Evolutionary conservation across 2,888 invertebrate species (phyloP).

Genomic region (Sialis lutaria): DNA sequence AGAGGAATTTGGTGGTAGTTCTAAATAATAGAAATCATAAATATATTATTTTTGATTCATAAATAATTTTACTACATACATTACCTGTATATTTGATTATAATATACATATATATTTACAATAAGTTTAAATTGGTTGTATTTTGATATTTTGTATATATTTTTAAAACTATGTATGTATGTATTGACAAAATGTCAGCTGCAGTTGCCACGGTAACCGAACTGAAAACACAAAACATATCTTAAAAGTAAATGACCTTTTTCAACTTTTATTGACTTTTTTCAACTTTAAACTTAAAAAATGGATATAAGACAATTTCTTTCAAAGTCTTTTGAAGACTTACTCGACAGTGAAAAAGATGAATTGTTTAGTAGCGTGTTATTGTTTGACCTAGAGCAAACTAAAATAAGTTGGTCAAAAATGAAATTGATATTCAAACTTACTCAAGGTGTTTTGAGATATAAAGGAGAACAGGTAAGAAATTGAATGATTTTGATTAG

Average conservation of each 20-base stretch:
- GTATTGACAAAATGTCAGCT: no score
- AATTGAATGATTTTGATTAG: not conserved
- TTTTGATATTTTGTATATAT: no score
- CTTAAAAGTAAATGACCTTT: no score
- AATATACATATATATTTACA: not conserved
- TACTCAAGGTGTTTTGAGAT: conserved; percentile 48
- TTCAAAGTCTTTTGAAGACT: conserved; percentile 18
- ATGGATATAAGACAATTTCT: no score
- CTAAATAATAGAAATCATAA: not conserved
- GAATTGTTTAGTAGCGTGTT: conserved; percentile 40
- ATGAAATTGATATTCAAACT: conserved; percentile 37
- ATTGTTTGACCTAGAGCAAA: conserved; percentile 41
- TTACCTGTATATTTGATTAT: conserved; percentile 4
- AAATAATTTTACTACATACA: not conserved
- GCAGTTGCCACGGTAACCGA: no score
- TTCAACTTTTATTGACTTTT: no score
- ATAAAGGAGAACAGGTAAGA: conserved; percentile 46
- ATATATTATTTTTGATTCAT: no score
- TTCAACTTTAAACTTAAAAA: no score
- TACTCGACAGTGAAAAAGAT: conserved; percentile 42
- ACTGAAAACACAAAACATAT: no score
- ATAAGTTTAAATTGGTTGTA: conserved; percentile 5
- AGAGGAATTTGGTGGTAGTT: not conserved
- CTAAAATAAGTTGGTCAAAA: conserved; percentile 35
- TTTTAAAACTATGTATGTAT: no score